Evolutionary conservation across 2,888 invertebrate genomes (phyloP), one percentile per base, ranked within the genome.

Genomic region (Xanthia icteritia): DNA sequence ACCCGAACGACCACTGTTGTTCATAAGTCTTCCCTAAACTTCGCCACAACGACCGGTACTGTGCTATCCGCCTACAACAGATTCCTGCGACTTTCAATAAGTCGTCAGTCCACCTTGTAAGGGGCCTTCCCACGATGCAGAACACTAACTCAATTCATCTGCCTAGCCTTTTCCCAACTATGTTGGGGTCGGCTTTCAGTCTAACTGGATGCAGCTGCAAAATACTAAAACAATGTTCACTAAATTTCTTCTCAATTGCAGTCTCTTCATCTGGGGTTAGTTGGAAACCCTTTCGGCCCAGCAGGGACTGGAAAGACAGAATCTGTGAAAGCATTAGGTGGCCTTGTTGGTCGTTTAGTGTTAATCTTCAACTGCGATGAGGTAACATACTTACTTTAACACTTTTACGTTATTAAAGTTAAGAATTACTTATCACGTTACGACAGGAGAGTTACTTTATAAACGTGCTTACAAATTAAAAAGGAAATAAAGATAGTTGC

Each of bases 241-340:
- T 20, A n/a, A n/a, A 45, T 27, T 51, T 36, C 15, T 60, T 68
- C 61, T 56, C 42, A 0, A 75, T 95, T 95, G 64, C 92, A 98
- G 97, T 99, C 99, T 5, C 98, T 99, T 97, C 98, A 98, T 91
- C 98, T 99, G 95, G 99, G 99, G 0, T 97, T 99, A 87, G 99
- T 99, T 77, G 99, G 99, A 15, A 99, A 99, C 96, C 99, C 99
- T 0, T 99, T 99, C 90, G 99, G 99, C 0, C 99, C 99, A 2
- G 99, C 99, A 36, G 99, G 99, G 75, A 99, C 99, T 0, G 99
- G 99, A 0, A 99, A 99, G 97, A 99, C 99, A 0, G 99, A 99
- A 94, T 99, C 99, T 39, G 99, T 99, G 0, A 99, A 99, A 96
- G 99, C 99, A 1, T 96, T 99, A 11, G 99, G 99, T 0, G 97